Base-by-base conservation (phyloP, 2,888 invertebrate species). In the Ligdia adustata region DNA sequence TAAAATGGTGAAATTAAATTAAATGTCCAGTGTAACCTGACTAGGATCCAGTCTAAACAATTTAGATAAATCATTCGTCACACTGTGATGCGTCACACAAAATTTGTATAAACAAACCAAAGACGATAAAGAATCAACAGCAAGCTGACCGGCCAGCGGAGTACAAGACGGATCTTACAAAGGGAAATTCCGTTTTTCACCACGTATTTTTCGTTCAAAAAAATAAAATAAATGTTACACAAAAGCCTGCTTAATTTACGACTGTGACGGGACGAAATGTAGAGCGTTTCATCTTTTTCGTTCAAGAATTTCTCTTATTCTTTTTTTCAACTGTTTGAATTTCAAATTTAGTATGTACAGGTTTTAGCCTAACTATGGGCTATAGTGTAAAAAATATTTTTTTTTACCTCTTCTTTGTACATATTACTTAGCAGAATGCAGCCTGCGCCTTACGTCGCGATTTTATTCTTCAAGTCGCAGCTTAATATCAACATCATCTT, bases 191-290 rank as follows among this genome's bases (percentile, higher is more conserved):
- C 47, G 43, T 52, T 52, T 58, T 54, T 52, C 54, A 54, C 50
- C 50, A 47, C 56, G 53, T 54, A 50, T 59, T 55, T 49, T 49
- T 42, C 45, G 29, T 39, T 39, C 39, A 48, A 35, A 48, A n/a
- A n/a, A 53, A 35, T 39, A 49, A 39, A 45, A 39, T 46, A 32
- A 44, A 51, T 51, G 45, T 49, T 9, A 37, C 47, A 53, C 44
- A 52, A 52, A 49, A 53, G 45, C 49, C 32, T 27, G 26, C 46
- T 43, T 53, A 53, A 52, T 49, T 53, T 49, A 53, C 38, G 37
- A 29, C 34, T 45, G 53, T 47, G 40, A 44, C 42, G 46, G 39
- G 34, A 42, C 37, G 26, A 35, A 48, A 48, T 48, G 47, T 41
- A 13, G 40, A 32, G 40, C 11, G 28, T 47, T 41, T 52, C 43